Evolutionary conservation across 2,113 vertebrate species (phyloP).

Genomic region (Clupea harengus): DNA sequence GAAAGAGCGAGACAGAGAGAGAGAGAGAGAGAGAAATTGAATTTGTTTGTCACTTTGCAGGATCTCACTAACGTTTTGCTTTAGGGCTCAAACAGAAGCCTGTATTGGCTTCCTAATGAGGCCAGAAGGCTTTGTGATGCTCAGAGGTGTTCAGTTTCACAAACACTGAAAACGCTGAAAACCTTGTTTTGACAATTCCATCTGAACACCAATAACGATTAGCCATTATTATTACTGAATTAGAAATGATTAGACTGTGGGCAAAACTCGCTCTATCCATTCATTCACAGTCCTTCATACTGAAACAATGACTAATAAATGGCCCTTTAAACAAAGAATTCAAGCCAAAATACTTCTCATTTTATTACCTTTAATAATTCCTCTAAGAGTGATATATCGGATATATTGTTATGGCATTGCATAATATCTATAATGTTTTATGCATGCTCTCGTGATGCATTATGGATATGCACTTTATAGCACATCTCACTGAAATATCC

Average conservation of each 20-base stretch:
- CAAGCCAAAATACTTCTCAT: not conserved
- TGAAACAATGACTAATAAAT: not conserved
- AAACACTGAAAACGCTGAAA: not conserved
- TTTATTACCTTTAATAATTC: not conserved
- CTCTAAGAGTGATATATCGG: not conserved
- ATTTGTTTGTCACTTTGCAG: conserved; percentile 12
- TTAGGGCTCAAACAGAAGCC: not conserved
- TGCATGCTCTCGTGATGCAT: not conserved
- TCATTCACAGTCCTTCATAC: not conserved
- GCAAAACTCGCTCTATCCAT: not conserved
- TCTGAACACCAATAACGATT: not conserved
- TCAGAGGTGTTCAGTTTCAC: not conserved
- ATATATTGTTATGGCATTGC: conserved; percentile 1
- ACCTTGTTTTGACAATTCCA: not conserved
- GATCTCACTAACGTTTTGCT: not conserved
- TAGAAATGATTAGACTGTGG: not conserved
- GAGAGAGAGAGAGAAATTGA: not conserved
- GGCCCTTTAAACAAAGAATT: not conserved
- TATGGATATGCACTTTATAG: conserved; percentile 7
- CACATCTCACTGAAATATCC: not conserved
- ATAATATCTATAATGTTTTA: not conserved
- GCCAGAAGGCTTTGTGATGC: not conserved
- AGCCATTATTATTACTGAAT: not conserved
- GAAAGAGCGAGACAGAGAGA: not conserved
- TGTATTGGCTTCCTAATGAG: not conserved